These are phyloP conservation scores for Lasioglossum malachurum DNA, from an alignment of 2,888 invertebrate genomes.

Conservation along the genomic window DNA sequence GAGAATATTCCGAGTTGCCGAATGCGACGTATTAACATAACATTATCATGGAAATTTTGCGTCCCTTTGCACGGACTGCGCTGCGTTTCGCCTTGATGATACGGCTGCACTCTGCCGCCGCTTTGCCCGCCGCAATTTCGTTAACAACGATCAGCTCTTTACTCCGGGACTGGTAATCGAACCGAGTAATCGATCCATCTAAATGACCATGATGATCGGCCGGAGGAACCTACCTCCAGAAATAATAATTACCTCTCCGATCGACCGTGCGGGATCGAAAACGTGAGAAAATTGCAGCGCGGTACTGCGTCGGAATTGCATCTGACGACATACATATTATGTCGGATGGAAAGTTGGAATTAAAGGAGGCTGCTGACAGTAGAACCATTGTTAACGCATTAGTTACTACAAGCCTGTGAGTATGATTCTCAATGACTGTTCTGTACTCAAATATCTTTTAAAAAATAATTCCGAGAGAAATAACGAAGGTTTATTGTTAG, in stretches of 20 bases:
- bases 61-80: not conserved
- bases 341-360: not conserved
- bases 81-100: conserved; percentile 8
- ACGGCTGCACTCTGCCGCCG: not conserved
- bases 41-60: conserved; percentile 38
- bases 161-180: not conserved
- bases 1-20: conserved; percentile 36
- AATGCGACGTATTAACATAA: conserved; percentile 27
- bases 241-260: conserved; percentile 3
- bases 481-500: too few species aligned
- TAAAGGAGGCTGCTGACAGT: not conserved
- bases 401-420: not conserved
- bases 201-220: not conserved
- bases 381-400: not conserved
- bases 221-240: not conserved
- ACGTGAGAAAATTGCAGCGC: not conserved
- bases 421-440: not conserved
- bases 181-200: not conserved
- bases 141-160: conserved; percentile 6
- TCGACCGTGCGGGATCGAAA: conserved; percentile 1
- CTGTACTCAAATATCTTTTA: not conserved
- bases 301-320: not conserved
- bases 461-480: too few species aligned
- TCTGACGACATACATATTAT: not conserved
- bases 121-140: conserved; percentile 14